Base-by-base conservation (phyloP, 2,113 vertebrate genomes). In the Nothocercus julius region DNA sequence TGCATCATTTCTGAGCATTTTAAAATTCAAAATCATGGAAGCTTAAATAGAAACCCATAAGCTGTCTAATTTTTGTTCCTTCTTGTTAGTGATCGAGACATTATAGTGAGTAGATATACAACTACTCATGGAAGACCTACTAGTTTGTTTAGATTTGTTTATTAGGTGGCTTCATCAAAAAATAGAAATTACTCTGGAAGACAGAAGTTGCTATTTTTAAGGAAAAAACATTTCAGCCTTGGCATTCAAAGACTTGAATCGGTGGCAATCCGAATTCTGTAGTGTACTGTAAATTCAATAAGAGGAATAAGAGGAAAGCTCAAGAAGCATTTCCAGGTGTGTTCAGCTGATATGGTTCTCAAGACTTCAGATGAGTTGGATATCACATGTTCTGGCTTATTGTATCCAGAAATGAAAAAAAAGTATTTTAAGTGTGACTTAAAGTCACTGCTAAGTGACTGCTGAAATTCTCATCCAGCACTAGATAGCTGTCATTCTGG, bases 161-260 rank as follows among this genome's bases (percentile, higher is more conserved):
- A 90, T 86, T 95, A 92, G 77, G 61, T 84, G 53, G 28, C 58
- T 88, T 90, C 51, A 40, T 2, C 11, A 72, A 88, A 82, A 85
- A 84, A 30, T 20, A 73, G 69, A 78, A 95, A 64, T 84, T 89
- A 40, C 47, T 84, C 36, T 82, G 62, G 73, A 83, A 94, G 81
- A 69, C 62, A 86, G 62, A 81, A 36, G 58, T 92, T 92, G 80
- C 85, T 94, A 73, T 96, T 97, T 96, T 95, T 94, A 90, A 91
- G 85, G 89, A 81, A 62, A 84, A 87, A 92, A 66, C 5, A 2
- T 73, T 93, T 93, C 77, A 93, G 74, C 47, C 30, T 86, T 84
- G 83, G 83, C 80, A 82, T 95, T 96, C 53, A 69, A 85, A 72
- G 66, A 62, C n/a, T 79, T n/a, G 38, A 20, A 67, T 88, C 90